Percentiles rank a stretch among this genome's conserved stretches.
These are phyloP conservation scores for Pedionomus torquatus DNA, from an alignment of 2,113 vertebrate species.

Conservation along the genomic window DNA sequence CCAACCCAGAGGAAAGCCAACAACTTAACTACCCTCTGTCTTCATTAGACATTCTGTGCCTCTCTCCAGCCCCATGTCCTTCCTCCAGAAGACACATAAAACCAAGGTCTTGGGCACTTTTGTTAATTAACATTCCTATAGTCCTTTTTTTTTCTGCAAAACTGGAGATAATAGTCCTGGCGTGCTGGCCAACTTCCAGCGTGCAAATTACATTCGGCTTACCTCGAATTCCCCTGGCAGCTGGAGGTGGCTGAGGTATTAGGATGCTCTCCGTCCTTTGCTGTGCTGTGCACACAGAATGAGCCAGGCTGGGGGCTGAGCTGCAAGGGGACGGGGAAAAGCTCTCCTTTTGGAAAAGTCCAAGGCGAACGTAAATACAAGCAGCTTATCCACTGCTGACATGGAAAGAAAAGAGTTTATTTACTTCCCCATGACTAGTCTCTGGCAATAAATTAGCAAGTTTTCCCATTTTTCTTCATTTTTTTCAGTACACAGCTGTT, in stretches of 20 bases:
- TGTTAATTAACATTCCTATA: slow-evolving; percentile 62
- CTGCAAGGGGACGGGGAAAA: neutral
- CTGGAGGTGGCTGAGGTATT: slow-evolving; percentile 16
- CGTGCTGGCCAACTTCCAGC: slow-evolving; percentile 54
- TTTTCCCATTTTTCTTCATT: slow-evolving; percentile 7
- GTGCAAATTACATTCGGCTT: slow-evolving; percentile 43
- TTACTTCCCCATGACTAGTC: neutral
- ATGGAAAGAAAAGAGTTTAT: neutral
- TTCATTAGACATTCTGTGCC: slow-evolving; percentile 41
- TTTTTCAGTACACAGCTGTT: slow-evolving; percentile 14
- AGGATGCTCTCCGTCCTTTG: neutral
- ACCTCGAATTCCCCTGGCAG: slow-evolving; percentile 32
- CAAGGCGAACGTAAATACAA: neutral
- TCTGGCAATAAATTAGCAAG: slow-evolving; percentile 4
- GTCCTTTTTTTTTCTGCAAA: slow-evolving; percentile 48
- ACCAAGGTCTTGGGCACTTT: slow-evolving; percentile 55
- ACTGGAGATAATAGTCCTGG: slow-evolving; percentile 55
- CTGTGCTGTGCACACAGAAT: neutral
- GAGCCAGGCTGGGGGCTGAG: neutral
- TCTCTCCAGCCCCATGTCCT: slow-evolving; percentile 27
- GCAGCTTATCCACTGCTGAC: neutral
- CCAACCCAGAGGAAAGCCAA: neutral
- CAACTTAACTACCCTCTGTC: neutral
- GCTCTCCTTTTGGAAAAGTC: neutral
- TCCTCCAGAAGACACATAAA: slow-evolving; percentile 64